Evolutionary conservation across 2,888 invertebrate species (phyloP), one percentile per base, ranked within the genome.

Genomic region (Andrena praecox): DNA sequence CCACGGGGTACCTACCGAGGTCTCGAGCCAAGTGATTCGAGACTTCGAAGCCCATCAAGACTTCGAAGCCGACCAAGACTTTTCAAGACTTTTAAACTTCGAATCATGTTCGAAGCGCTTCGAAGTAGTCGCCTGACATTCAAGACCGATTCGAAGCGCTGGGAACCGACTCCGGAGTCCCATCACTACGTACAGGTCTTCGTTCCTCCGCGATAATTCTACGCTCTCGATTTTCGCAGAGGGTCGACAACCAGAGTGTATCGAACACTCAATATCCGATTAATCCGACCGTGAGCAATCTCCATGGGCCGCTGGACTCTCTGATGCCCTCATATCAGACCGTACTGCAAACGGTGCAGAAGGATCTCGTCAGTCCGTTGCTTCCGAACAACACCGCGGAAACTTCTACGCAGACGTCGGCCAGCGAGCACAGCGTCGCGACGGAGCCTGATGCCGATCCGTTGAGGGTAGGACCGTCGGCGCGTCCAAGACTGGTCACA

Each of bases 301-400:
- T 95, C 1, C 94, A 93, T 75, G 97, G 97, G 1, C 89, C 95
- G 2, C 94, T 97, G 81, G 95, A 95, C 54, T 95, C 95, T 69
- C 93, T 97, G 92, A 95, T 97, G 69, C 97, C 97, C 2, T 95
- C 94, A n/a, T 95, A 96, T 89, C 95, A 95, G 76, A 95, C 95
- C 31, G 93, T 97, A 2, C 95, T 96, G 84, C 95, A 95, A 77
- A 95, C 95, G 70, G 94, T 97, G 63, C 96, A 95, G 89, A 95
- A 95, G 71, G 96, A 97, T 85, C 94, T 97, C 0, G 94, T 97
- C 68, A 96, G 96, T n/a, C 95, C 96, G 63, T 95, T 96, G n/a
- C 81, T 87, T 52, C 94, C 94, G 0, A 93, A 93, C 2, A 87
- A 62, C 12, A 94, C 93, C 20, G 88, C 94, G 8, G 95, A 94